These are phyloP conservation scores for Scaptomyza montana DNA, from an alignment of 1,140 invertebrate genomes.

Conservation along the genomic window DNA sequence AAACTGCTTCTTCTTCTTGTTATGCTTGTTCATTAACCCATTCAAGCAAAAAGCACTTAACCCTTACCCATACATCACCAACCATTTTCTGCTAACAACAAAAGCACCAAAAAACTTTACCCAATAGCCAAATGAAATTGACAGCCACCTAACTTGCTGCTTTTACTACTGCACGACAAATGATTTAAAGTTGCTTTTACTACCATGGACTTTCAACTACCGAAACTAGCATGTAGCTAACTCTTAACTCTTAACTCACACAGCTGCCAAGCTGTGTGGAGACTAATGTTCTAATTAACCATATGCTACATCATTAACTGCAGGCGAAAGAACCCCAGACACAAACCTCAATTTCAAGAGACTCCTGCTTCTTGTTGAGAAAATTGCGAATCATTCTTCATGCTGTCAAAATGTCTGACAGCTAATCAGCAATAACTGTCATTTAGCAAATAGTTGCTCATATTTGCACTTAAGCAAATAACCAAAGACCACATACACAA, in stretches of 20 bases:
- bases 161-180: slow-evolving; percentile 31
- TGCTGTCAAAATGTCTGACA: slow-evolving; percentile 81
- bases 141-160: slow-evolving; percentile 29
- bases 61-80: slow-evolving; percentile 55
- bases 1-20: slow-evolving; percentile 1
- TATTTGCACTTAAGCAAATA: slow-evolving; percentile 83
- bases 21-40: slow-evolving; percentile 39
- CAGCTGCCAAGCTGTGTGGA: slow-evolving; percentile 25
- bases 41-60: slow-evolving; percentile 46
- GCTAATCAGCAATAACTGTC: slow-evolving; percentile 82
- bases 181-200: slow-evolving; percentile 70
- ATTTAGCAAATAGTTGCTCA: slow-evolving; percentile 82
- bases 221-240: background rate
- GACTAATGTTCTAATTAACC: slow-evolving; percentile 81
- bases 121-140: slow-evolving; percentile 39
- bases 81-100: background rate
- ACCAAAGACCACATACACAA: slow-evolving; percentile 35
- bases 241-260: slow-evolving; percentile 1
- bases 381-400: slow-evolving; percentile 81
- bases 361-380: slow-evolving; percentile 42
- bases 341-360: slow-evolving; percentile 11
- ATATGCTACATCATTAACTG: slow-evolving; percentile 78
- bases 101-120: slow-evolving; percentile 24
- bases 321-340: slow-evolving; percentile 29
- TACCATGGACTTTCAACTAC: background rate